phyloP scores from a whole-genome alignment of 2,113 vertebrate genomes.

The Corythoichthys haematopterus region DNA sequence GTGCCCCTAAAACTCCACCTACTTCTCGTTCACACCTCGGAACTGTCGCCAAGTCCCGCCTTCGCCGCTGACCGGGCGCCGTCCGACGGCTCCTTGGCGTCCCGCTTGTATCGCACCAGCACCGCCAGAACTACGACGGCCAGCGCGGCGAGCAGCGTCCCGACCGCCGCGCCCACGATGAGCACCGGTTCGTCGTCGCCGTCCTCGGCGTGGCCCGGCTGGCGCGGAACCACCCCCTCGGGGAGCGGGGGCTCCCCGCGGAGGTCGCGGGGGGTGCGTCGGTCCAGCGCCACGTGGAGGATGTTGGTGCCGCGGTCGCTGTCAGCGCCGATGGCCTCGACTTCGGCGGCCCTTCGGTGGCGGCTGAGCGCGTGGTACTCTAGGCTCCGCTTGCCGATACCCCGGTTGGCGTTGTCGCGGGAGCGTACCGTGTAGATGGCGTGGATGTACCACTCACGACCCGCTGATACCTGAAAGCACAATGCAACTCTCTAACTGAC shows the following conservation, averaged over 20 bases:
- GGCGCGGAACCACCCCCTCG: conserved; percentile 65
- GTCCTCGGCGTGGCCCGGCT: conserved; percentile 55
- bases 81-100: conserved; percentile 57
- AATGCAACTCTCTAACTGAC: background rate
- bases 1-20: background rate
- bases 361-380: conserved; percentile 74
- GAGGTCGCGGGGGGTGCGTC: conserved; percentile 39
- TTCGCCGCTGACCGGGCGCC: conserved; percentile 78
- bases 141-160: conserved; percentile 73
- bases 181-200: conserved; percentile 59
- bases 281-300: conserved; percentile 83
- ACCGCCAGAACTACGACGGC: conserved; percentile 60
- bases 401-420: conserved; percentile 75
- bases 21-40: conserved; percentile 79
- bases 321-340: conserved; percentile 75
- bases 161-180: conserved; percentile 67
- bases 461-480: conserved; percentile 78
- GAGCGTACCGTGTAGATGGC: conserved; percentile 91
- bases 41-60: conserved; percentile 73
- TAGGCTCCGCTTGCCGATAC: conserved; percentile 84
- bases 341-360: conserved; percentile 59
- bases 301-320: conserved; percentile 89
- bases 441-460: conserved; percentile 93
- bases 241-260: conserved; percentile 39
- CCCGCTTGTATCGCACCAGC: conserved; percentile 64